Conservation (phyloP, 2,113 vertebrate genomes). For the Callopanchax toddi region DNA sequence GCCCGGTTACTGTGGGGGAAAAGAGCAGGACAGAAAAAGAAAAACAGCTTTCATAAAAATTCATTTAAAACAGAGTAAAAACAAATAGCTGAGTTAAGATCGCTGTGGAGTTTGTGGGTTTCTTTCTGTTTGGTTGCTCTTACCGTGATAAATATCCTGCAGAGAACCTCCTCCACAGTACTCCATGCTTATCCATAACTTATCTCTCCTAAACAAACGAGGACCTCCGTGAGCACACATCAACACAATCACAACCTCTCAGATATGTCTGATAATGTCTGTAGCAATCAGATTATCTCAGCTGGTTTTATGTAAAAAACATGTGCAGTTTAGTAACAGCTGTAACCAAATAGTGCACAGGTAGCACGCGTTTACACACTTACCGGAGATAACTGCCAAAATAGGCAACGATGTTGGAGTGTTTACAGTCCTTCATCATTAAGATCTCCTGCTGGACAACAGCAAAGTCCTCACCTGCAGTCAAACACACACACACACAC, state of each 20-base stretch:
- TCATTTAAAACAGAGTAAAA: background rate
- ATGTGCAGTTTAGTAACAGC: background rate
- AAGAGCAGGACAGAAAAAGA: background rate
- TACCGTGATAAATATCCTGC: constrained; percentile 98
- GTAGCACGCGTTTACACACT: constrained; percentile 26
- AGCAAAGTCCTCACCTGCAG: constrained; percentile 96
- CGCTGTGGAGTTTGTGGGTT: background rate
- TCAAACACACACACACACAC: background rate
- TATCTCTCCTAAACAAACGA: constrained; percentile 88
- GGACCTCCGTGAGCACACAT: constrained; percentile 12
- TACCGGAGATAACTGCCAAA: constrained; percentile 99
- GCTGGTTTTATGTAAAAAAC: background rate
- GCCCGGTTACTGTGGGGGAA: constrained; percentile 87
- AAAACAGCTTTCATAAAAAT: too few species aligned
- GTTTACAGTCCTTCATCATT: constrained; percentile 99
- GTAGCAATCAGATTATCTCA: background rate
- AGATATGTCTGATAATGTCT: background rate
- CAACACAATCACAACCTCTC: constrained; percentile 9
- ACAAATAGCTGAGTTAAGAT: background rate
- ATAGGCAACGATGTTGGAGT: constrained; percentile 98
- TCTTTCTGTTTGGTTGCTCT: constrained; percentile 4
- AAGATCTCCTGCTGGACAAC: constrained; percentile 99
- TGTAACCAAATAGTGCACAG: background rate
- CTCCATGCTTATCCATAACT: constrained; percentile 99
- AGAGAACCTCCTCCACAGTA: constrained; percentile 98